These are phyloP conservation scores for Cromileptes altivelis DNA, from an alignment of 2,113 vertebrate species.

Conservation along the genomic window DNA sequence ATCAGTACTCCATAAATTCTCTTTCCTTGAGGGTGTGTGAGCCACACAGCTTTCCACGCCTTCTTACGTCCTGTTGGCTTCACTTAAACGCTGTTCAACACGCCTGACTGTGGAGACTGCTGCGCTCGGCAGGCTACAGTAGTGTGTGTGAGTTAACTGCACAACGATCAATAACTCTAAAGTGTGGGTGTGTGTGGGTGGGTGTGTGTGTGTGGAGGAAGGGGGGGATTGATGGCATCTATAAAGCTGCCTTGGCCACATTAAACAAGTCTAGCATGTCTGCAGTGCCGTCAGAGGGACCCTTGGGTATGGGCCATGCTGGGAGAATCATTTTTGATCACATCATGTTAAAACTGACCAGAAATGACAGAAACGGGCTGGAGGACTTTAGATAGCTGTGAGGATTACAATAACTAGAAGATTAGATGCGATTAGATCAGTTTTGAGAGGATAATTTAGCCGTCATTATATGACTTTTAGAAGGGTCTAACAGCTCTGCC, in stretches of 20 bases:
- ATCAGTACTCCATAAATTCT: conserved; percentile 37
- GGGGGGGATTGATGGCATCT: conserved; percentile 60
- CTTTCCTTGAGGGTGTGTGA: conserved; percentile 1
- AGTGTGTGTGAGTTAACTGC: conserved; percentile 45
- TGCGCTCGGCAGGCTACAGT: conserved; percentile 35
- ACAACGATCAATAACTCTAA: conserved; percentile 65
- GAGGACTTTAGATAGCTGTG: conserved; percentile 35
- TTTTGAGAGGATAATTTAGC: conserved; percentile 46
- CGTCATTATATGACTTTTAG: conserved; percentile 26
- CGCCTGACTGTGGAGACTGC: conserved; percentile 46
- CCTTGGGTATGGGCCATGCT: conserved; percentile 41
- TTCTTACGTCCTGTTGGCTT: conserved; percentile 55
- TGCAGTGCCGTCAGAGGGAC: conserved; percentile 41
- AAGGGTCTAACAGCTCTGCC: conserved; percentile 18
- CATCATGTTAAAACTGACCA: conserved; percentile 39
- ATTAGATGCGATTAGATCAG: conserved; percentile 37
- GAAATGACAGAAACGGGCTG: conserved; percentile 27
- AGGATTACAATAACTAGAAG: conserved; percentile 43
- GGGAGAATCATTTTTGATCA: conserved; percentile 48
- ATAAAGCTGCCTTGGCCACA: conserved; percentile 68
- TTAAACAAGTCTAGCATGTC: conserved; percentile 69
- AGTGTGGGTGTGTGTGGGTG: neutral
- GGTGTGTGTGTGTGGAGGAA: neutral
- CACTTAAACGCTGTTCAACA: conserved; percentile 50
- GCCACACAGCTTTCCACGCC: conserved; percentile 29